phyloP scores from a whole-genome alignment of 2,797 vertebrate species.

The Naso thynnoides region DNA sequence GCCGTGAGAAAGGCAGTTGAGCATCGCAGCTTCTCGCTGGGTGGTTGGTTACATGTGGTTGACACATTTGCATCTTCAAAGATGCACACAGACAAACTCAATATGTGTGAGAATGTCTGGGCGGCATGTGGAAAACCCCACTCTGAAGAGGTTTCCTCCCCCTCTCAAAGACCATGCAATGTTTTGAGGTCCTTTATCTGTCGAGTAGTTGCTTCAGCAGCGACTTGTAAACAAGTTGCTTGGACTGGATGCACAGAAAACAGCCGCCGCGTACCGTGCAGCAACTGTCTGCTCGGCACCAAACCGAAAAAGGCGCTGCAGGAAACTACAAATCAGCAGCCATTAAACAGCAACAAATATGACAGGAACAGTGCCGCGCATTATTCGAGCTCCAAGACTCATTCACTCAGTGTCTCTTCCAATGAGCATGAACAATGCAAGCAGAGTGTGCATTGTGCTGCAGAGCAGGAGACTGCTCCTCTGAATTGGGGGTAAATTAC shows the following conservation, averaged over 20 bases:
- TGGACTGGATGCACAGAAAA: conserved; percentile 70
- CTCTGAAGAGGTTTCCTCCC: conserved; percentile 67
- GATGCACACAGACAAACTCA: conserved; percentile 79
- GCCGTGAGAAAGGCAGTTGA: conserved; percentile 79
- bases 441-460: conserved; percentile 73
- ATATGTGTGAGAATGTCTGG: conserved; percentile 80
- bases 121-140: conserved; percentile 78
- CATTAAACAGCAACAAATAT: conserved; percentile 77
- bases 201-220: conserved; percentile 57
- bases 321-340: conserved; percentile 76
- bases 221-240: conserved; percentile 72
- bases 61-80: conserved; percentile 85
- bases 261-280: conserved; percentile 29
- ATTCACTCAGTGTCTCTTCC: conserved; percentile 81
- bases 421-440: conserved; percentile 78
- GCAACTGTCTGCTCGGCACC: conserved; percentile 56
- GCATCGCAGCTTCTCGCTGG: conserved; percentile 73
- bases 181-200: conserved; percentile 72
- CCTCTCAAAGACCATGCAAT: conserved; percentile 47
- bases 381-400: conserved; percentile 76
- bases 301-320: conserved; percentile 50
- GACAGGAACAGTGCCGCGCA: conserved; percentile 74
- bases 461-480: conserved; percentile 69
- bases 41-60: conserved; percentile 82
- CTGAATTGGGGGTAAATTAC: conserved; percentile 79